Conservation (phyloP, 2,113 vertebrate species). For the Eurypyga helias region DNA sequence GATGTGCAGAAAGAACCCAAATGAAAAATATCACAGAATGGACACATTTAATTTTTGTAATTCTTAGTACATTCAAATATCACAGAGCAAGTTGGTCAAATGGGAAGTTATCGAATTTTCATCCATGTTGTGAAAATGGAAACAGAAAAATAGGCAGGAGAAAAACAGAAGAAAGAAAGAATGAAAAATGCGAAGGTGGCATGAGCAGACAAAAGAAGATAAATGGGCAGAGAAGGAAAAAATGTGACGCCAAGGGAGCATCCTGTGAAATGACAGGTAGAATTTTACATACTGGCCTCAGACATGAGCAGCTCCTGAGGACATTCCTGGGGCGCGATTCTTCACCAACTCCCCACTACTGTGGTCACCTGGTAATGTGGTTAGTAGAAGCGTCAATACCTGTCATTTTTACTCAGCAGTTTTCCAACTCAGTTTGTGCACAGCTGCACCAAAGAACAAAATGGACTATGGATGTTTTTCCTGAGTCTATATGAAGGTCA, state of each 20-base stretch:
- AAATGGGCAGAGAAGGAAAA: background rate
- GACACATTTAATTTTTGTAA: background rate
- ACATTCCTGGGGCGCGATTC: background rate
- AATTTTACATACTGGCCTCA: background rate
- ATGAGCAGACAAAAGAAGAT: background rate
- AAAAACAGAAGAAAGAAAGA: background rate
- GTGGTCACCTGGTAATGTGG: accelerated
- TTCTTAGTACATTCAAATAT: background rate
- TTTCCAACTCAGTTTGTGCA: background rate
- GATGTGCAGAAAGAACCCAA: background rate
- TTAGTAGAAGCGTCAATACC: accelerated
- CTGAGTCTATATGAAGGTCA: background rate
- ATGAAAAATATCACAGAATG: background rate
- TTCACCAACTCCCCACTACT: background rate
- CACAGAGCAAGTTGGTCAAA: background rate
- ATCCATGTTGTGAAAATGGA: background rate
- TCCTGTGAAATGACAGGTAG: background rate
- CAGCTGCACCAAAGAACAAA: background rate
- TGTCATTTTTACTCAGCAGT: background rate
- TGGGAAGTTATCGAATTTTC: background rate
- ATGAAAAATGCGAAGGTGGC: background rate
- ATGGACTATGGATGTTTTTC: background rate
- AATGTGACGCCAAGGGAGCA: background rate
- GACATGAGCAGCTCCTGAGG: accelerated
- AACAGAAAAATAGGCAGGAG: background rate